These are phyloP conservation scores for Chymomyza costata DNA, from an alignment of 1,140 invertebrate genomes.

Conservation along the genomic window DNA sequence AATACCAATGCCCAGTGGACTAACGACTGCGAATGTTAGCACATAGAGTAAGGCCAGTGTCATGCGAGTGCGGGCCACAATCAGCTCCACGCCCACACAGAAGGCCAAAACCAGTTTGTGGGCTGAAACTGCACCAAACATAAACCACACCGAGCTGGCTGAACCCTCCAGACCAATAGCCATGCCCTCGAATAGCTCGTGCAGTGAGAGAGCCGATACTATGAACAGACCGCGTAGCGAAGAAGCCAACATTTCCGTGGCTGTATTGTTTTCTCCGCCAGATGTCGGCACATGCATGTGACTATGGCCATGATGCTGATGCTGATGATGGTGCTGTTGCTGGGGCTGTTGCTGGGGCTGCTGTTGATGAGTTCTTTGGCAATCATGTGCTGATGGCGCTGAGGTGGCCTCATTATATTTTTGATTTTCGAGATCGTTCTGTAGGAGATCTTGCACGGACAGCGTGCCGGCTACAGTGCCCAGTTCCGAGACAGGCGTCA, in stretches of 20 bases:
- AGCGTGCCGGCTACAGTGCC: constrained; percentile 23
- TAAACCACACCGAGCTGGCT: constrained; percentile 84
- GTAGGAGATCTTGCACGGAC: constrained; percentile 54
- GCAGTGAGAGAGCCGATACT: constrained; percentile 90
- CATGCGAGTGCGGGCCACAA: constrained; percentile 80
- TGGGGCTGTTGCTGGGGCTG: constrained; percentile 66
- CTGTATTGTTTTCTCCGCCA: constrained; percentile 49
- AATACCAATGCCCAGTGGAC: constrained; percentile 86
- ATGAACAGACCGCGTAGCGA: constrained; percentile 86
- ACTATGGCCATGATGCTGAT: constrained; percentile 66
- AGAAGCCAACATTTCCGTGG: constrained; percentile 80
- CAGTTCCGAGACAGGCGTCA: not conserved
- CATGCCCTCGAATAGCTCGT: constrained; percentile 94
- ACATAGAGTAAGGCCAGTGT: constrained; percentile 82
- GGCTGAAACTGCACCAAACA: constrained; percentile 89
- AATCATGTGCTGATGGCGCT: constrained; percentile 22
- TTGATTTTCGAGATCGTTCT: constrained; percentile 53
- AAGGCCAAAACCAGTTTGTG: constrained; percentile 94
- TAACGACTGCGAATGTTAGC: constrained; percentile 86
- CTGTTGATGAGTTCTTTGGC: constrained; percentile 42
- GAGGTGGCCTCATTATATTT: constrained; percentile 40
- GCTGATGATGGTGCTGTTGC: constrained; percentile 55
- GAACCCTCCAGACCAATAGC: constrained; percentile 88
- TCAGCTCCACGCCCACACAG: constrained; percentile 88
- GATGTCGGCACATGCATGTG: constrained; percentile 71